These are phyloP conservation scores for Tanaodytes sp. DNA, from an alignment of 2,888 invertebrate genomes.

Conservation along the genomic window DNA sequence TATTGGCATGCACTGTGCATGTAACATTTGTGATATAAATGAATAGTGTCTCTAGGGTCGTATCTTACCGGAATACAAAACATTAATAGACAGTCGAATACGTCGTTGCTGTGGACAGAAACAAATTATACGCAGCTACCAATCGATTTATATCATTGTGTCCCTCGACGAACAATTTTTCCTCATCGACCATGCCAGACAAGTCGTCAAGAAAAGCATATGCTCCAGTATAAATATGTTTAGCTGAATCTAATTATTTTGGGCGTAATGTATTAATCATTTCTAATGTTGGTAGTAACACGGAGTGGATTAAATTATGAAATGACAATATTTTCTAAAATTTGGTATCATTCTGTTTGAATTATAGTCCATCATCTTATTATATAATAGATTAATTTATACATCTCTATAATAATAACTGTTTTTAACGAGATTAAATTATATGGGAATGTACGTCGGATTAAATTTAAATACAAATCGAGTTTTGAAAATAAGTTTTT, in stretches of 20 bases:
- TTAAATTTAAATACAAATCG: too few relatives aligned
- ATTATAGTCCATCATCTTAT: too few relatives aligned
- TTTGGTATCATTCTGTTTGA: too few relatives aligned
- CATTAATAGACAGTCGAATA: constrained; percentile 70
- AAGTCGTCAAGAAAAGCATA: constrained; percentile 33
- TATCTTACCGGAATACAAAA: constrained; percentile 70
- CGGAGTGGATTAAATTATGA: background rate
- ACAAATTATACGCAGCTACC: constrained; percentile 65
- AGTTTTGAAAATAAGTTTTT: too few relatives aligned
- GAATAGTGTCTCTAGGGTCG: constrained; percentile 68
- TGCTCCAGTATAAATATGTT: constrained; percentile 23
- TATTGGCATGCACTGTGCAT: constrained; percentile 67
- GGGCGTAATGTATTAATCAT: background rate
- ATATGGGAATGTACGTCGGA: too few relatives aligned
- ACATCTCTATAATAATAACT: too few relatives aligned
- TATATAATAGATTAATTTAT: too few relatives aligned
- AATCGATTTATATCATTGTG: constrained; percentile 67
- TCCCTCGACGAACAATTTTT: constrained; percentile 52
- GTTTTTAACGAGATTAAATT: too few relatives aligned
- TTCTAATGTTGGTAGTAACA: background rate
- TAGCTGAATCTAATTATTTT: constrained; percentile 20
- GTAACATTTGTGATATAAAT: constrained; percentile 65
- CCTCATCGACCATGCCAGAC: constrained; percentile 36
- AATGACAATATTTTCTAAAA: too few relatives aligned
- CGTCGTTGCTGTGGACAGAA: constrained; percentile 68